Conservation (phyloP, 2,113 vertebrate species). For the Hepsetus odoe region DNA sequence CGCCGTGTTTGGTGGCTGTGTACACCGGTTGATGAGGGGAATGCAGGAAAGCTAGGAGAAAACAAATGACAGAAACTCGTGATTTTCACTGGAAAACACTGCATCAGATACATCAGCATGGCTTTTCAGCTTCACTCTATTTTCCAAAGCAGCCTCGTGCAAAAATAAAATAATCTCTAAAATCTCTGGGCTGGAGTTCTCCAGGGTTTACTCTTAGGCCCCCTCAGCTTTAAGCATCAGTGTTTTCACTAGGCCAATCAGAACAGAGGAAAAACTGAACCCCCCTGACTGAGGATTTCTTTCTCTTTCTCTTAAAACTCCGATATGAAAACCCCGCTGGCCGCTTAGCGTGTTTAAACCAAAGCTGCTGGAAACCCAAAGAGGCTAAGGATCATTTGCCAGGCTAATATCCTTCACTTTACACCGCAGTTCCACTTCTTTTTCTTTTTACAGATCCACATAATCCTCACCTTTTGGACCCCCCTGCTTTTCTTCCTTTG, state of each 20-base stretch:
- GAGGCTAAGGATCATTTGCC: slow-evolving; percentile 25
- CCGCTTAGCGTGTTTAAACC: slow-evolving; percentile 6
- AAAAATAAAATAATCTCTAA: too few species aligned
- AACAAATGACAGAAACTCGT: slow-evolving; percentile 14
- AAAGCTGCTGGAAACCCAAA: slow-evolving; percentile 28
- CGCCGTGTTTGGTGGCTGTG: slow-evolving; percentile 93
- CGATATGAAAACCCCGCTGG: slow-evolving; percentile 22
- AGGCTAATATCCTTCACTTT: slow-evolving; percentile 10
- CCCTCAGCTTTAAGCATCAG: neutral
- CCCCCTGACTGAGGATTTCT: slow-evolving; percentile 23
- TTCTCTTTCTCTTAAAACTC: slow-evolving; percentile 8
- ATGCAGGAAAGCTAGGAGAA: slow-evolving; percentile 84
- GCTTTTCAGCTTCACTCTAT: too few species aligned
- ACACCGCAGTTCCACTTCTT: neutral
- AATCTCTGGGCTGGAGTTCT: neutral
- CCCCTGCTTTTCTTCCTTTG: neutral
- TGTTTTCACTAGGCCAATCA: slow-evolving; percentile 2
- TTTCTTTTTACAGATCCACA: slow-evolving; percentile 16
- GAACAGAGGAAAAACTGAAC: slow-evolving; percentile 33
- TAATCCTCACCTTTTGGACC: neutral
- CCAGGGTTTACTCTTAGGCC: neutral
- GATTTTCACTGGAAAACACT: neutral
- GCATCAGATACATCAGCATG: neutral
- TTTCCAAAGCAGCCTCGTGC: too few species aligned
- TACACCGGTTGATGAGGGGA: slow-evolving; percentile 93